Base-by-base conservation (phyloP, 1,140 invertebrate genomes). In the Drosophila mayri region DNA sequence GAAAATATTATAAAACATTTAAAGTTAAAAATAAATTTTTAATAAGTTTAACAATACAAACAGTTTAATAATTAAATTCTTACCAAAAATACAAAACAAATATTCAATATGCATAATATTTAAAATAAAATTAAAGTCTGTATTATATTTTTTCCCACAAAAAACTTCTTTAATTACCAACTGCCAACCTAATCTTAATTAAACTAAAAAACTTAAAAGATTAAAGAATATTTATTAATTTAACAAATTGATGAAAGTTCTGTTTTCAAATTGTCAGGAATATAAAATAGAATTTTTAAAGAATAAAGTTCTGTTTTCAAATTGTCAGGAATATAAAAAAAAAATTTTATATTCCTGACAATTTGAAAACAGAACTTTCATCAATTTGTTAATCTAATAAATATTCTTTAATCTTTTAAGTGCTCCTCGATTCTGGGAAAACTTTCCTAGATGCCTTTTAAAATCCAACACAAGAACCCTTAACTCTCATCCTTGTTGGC, bases 381-480 rank as follows among this genome's bases (percentile, higher is more conserved):
- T 28, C 20, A 32, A 68, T 35, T 52, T 52, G 5, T 22, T 66
- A 68, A 43, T 66, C 52, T 68, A 50, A 43, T 43, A 52, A 43
- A 35, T 68, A 63, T 28, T 20, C 38, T 43, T 70, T 43, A 66
- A 66, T 66, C 22, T 66, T 70, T 70, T 28, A 44, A 70, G 66
- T 70, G 46, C 30, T 49, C 7, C 32, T 55, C 47, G 20, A 46
- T 70, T 70, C 18, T 22, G 12, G 20, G 30, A 44, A 66, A 66
- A 18, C 22, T 37, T 16, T 35, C 30, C n/a, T 22, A 20, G 16
- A 4, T 32, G 18, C 43, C 43, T 62, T 12, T 49, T 37, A 18
- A 18, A 25, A 62, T 3, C 30, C n/a, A 20, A 6, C 18, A 32
- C 22, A 62, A 63, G 40, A 63, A 32, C 55, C 43, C 64, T 63